These are phyloP conservation scores for Stichopus horrens DNA, from an alignment of 53 echinoderm and acorn worm genomes.

Conservation along the genomic window DNA sequence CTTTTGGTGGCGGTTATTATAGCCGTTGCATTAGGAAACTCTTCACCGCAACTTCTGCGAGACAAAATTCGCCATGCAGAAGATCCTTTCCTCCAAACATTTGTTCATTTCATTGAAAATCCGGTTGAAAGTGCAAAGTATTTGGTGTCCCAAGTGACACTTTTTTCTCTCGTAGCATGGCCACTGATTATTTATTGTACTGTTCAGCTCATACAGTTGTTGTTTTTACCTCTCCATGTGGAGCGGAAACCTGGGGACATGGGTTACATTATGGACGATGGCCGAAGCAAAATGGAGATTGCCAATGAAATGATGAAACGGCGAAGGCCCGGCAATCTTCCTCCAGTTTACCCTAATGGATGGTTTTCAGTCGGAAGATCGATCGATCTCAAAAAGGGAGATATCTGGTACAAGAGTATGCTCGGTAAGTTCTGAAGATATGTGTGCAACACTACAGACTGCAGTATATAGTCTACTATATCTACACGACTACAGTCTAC, in stretches of 20 bases:
- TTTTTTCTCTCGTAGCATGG: slow-evolving; percentile 32
- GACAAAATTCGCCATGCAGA: slow-evolving; percentile 37
- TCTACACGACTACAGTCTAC: no score
- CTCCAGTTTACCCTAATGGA: slow-evolving; percentile 81
- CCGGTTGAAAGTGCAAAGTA: background rate
- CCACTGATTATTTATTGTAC: slow-evolving; percentile 35
- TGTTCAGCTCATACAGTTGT: background rate
- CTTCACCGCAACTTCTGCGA: slow-evolving; percentile 25
- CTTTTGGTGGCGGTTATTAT: slow-evolving; percentile 24
- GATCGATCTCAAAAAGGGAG: slow-evolving; percentile 58
- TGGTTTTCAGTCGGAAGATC: slow-evolving; percentile 71
- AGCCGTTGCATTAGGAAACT: slow-evolving; percentile 34
- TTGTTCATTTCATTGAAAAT: slow-evolving; percentile 32
- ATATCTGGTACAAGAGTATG: slow-evolving; percentile 58
- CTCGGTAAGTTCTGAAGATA: slow-evolving; percentile 37
- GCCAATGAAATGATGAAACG: slow-evolving; percentile 59
- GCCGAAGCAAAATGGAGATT: slow-evolving; percentile 58
- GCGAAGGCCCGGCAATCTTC: slow-evolving; percentile 59
- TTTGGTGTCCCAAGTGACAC: slow-evolving; percentile 10
- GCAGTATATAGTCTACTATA: no score
- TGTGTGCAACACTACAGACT: no score
- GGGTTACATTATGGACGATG: slow-evolving; percentile 58
- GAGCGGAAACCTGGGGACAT: slow-evolving; percentile 47
- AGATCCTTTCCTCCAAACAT: background rate
- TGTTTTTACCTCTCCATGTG: slow-evolving; percentile 43